Evolutionary conservation across 37 sponge, comb jelly and placozoan genomes (phyloP).

Genomic region (Chondrilla cf. caribensis): DNA sequence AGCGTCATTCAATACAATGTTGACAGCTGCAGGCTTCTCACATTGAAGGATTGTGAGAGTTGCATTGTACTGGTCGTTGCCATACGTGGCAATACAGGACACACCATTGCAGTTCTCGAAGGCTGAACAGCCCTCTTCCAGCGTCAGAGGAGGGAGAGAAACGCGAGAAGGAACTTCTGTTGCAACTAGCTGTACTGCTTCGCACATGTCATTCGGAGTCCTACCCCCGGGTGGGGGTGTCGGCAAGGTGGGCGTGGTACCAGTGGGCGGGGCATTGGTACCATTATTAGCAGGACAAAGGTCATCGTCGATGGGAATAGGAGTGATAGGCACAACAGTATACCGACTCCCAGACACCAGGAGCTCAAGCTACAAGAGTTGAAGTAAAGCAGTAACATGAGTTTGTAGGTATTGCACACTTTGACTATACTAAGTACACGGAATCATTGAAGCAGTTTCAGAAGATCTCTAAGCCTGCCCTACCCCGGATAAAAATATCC

Average conservation of each 20-base stretch:
- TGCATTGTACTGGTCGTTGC: not conserved
- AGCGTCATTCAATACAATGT: not conserved
- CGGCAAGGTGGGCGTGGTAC: not conserved
- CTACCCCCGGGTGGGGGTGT: not conserved
- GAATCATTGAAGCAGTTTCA: too few relatives aligned
- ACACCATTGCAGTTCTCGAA: constrained; percentile 14
- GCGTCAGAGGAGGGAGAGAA: not conserved
- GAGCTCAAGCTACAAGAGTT: too few relatives aligned
- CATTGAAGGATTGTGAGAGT: not conserved
- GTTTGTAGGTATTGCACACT: too few relatives aligned
- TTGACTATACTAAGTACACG: too few relatives aligned
- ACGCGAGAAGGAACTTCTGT: not conserved
- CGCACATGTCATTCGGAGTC: not conserved
- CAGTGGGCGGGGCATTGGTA: not conserved
- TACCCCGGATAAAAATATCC: too few relatives aligned
- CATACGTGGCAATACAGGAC: not conserved
- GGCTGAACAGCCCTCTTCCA: not conserved
- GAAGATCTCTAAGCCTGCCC: too few relatives aligned
- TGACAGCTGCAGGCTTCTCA: not conserved
- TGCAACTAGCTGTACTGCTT: not conserved
- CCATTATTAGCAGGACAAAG: not conserved
- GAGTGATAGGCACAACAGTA: not conserved
- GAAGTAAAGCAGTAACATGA: too few relatives aligned
- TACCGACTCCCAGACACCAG: too few relatives aligned
- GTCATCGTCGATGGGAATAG: not conserved